Evolutionary conservation across 2,113 vertebrate species (phyloP), one percentile per base, ranked within the genome.

Genomic region (Oxygymnocypris stewartii): DNA sequence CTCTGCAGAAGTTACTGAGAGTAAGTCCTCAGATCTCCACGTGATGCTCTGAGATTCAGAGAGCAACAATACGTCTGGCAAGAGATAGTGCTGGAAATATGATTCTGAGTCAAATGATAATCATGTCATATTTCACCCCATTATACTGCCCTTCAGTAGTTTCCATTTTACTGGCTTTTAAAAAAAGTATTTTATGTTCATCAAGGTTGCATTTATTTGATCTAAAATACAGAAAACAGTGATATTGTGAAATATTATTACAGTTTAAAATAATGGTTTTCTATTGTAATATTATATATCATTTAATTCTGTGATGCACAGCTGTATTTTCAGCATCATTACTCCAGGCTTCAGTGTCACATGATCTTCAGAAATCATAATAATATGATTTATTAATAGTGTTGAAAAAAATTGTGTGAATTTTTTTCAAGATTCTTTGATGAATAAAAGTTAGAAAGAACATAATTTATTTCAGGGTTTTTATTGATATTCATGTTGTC

Each of bases 1-100:
- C 85, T 51, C 69, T 44, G 82, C 57, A 85, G 10, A 77, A 83
- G 84, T 61, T 85, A 25, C 49, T 20, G 79, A 82, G 71, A 69
- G 69, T 76, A 82, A 49, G 82, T 71, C 84, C 20, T 71, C 31
- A 71, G 31, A 71, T 31, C 28, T 31, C 28, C 28, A 31, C 13
- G 2, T 59, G 84, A 85, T 44, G 40, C 81, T 59, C 49, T 8
- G 6, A 37, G 79, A 82, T 69, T 82, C 20, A n/a, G 20, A 74
- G 11, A 23, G 23, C 2, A 0, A 13, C 20, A 42, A 35, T 69
- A 35, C 6, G 65, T 69, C 31, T 35, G 18, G 14, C 65, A 18
- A 69, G 35, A 69, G 28, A 69, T 1, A 8, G 31, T 14, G 3
- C 8, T 2, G 1, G 35, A 35, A 69, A 69, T 35, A 35, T 69